phyloP scores from a whole-genome alignment of 2,113 vertebrate genomes.

The Sprattus sprattus region DNA sequence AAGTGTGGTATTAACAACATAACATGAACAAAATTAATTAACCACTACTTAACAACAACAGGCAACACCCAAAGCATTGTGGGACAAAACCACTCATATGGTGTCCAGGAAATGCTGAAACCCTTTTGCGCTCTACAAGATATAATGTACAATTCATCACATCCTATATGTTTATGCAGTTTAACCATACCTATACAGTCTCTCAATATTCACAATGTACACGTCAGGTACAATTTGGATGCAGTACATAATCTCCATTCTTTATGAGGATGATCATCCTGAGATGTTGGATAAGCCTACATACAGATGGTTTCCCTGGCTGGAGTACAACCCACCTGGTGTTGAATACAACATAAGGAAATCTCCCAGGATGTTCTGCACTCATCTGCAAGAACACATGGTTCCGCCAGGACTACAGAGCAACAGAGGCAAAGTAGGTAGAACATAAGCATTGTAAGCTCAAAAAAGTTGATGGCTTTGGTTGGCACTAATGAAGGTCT shows the following conservation, averaged over 20 bases:
- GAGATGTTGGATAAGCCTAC: slow-evolving; percentile 34
- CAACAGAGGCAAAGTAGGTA: slow-evolving; percentile 67
- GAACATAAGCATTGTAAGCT: too few relatives aligned
- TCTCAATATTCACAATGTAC: too few relatives aligned
- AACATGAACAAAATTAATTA: too few relatives aligned
- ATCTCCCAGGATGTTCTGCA: slow-evolving; percentile 56
- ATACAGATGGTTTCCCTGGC: slow-evolving; percentile 59
- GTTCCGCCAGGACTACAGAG: slow-evolving; percentile 64
- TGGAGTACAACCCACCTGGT: slow-evolving; percentile 45
- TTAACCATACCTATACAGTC: too few relatives aligned
- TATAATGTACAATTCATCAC: too few relatives aligned
- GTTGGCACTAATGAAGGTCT: too few relatives aligned
- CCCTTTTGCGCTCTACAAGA: too few relatives aligned
- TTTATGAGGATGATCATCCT: slow-evolving; percentile 38
- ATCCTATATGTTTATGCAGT: background rate
- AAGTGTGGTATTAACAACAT: too few relatives aligned
- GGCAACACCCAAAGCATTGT: too few relatives aligned
- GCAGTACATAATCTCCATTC: slow-evolving; percentile 55
- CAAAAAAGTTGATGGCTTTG: background rate
- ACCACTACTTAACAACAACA: too few relatives aligned
- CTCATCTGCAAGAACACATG: slow-evolving; percentile 65
- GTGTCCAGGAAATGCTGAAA: too few relatives aligned
- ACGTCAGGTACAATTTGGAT: slow-evolving; percentile 56
- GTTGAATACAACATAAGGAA: slow-evolving; percentile 34
- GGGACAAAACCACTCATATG: too few relatives aligned